Percentiles rank a stretch among this genome's conserved stretches.
These are phyloP conservation scores for Tetheella fluctuosa DNA, from an alignment of 2,888 invertebrate genomes.

Conservation along the genomic window DNA sequence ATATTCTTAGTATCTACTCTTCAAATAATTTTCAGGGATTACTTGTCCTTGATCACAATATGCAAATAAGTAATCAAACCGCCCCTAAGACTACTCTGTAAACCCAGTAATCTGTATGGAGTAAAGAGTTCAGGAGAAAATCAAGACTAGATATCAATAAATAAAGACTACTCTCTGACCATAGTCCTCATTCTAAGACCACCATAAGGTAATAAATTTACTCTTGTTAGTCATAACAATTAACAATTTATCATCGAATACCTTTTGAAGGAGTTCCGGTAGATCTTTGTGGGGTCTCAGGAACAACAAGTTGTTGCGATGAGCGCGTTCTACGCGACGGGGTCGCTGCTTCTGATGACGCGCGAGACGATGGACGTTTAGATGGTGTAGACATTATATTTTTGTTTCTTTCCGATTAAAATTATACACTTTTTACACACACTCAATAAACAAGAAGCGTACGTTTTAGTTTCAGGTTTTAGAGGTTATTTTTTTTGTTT, in stretches of 20 bases:
- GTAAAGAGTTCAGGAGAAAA: too few relatives aligned
- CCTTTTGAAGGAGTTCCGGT: constrained; percentile 74
- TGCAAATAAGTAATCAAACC: too few relatives aligned
- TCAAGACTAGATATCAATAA: too few relatives aligned
- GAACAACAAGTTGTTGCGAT: constrained; percentile 77
- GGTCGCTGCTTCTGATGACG: constrained; percentile 76
- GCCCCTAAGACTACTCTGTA: too few relatives aligned
- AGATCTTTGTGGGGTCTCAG: constrained; percentile 78
- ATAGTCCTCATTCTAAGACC: too few relatives aligned
- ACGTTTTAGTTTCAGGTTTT: neutral
- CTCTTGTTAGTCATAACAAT: too few relatives aligned
- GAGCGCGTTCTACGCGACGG: constrained; percentile 73
- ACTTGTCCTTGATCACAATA: too few relatives aligned
- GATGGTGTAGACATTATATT: constrained; percentile 72
- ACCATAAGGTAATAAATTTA: too few relatives aligned
- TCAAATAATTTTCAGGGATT: too few relatives aligned
- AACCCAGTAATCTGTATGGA: too few relatives aligned
- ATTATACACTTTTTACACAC: constrained; percentile 1
- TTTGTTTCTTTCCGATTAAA: neutral
- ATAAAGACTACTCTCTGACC: too few relatives aligned
- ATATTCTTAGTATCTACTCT: neutral
- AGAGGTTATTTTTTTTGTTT: neutral
- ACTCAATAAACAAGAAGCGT: constrained; percentile 5
- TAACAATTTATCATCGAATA: constrained; percentile 26
- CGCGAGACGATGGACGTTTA: constrained; percentile 72